Base-by-base conservation (phyloP, 2,888 invertebrate species). In the Heliconius ismenius region DNA sequence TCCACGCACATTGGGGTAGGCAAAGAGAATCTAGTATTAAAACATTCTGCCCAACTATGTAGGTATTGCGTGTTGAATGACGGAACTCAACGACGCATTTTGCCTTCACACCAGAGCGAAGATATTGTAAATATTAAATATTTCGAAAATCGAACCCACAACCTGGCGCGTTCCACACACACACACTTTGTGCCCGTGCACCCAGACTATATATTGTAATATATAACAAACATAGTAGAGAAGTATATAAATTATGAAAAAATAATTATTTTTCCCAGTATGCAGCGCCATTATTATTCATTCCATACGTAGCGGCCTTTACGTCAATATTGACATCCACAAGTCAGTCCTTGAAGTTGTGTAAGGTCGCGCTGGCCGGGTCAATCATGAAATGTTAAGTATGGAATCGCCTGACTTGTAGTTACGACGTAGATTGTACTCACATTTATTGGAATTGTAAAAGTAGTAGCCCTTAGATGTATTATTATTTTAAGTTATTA, bases 321-420 rank as follows among this genome's bases (percentile, higher is more conserved):
- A 81, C 83, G 84, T 83, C 83, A 82, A 83, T 84, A 82, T 80
- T 82, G 84, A 83, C 80, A 86, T 87, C 90, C 89, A 89, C 89
- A 89, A 86, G 84, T 84, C 84, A 86, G 81, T 79, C 80, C 81
- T 82, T 81, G 82, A 75, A 69, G 73, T 76, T 75, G 79, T 70
- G 79, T 79, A 82, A 83, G 86, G 86, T 86, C 84, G 83, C 84
- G 86, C 84, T 80, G 68, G 72, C 76, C 77, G 76, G 81, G 79
- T 79, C 80, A 83, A 87, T 86, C 88, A 88, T 86, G 86, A 87
- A 92, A 89, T 86, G 90, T 91, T 91, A 92, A 92, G 90, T 91
- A 90, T 91, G 87, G 87, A 85, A 92, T 92, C 87, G 92, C 92
- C 91, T 92, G 92, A 88, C 89, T 76, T 64, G 28, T 54, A 39